phyloP scores from a whole-genome alignment of 2,888 invertebrate species.

The Habroteleia sp. region DNA sequence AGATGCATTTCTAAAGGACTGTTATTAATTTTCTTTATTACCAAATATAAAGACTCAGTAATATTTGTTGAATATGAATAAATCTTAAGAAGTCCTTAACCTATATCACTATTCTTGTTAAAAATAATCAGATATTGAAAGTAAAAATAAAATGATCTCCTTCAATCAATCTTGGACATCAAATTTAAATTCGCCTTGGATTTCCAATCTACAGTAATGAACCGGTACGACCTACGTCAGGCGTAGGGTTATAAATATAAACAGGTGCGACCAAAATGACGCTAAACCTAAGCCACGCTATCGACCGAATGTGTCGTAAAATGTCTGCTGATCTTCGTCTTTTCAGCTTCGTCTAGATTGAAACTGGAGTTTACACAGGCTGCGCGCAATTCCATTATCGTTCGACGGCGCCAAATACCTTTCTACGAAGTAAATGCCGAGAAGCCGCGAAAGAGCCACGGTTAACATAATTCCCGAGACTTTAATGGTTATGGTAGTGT shows the following conservation, averaged over 20 bases:
- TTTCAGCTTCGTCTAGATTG: constrained; percentile 60
- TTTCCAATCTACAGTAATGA: constrained; percentile 25
- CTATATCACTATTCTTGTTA: no score
- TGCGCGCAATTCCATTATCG: constrained; percentile 66
- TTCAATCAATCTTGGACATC: background rate
- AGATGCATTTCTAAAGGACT: no score
- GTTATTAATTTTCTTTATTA: no score
- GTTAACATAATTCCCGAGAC: constrained; percentile 65
- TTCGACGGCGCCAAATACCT: constrained; percentile 63
- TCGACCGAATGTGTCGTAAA: constrained; percentile 59
- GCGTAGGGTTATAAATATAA: constrained; percentile 49
- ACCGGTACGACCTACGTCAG: background rate
- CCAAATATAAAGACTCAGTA: no score
- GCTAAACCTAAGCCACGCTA: constrained; percentile 47
- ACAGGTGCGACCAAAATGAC: constrained; percentile 45
- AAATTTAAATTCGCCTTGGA: constrained; percentile 6
- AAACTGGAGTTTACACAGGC: constrained; percentile 64
- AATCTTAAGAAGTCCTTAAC: no score
- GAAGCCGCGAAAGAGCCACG: constrained; percentile 64
- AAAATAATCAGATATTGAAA: no score
- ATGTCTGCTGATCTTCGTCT: constrained; percentile 62
- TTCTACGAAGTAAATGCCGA: constrained; percentile 61
- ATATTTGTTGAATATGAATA: no score
- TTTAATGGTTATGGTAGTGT: constrained; percentile 65
- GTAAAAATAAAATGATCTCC: background rate